phyloP scores from a whole-genome alignment of 2,113 vertebrate genomes.

The Callipepla californica region DNA sequence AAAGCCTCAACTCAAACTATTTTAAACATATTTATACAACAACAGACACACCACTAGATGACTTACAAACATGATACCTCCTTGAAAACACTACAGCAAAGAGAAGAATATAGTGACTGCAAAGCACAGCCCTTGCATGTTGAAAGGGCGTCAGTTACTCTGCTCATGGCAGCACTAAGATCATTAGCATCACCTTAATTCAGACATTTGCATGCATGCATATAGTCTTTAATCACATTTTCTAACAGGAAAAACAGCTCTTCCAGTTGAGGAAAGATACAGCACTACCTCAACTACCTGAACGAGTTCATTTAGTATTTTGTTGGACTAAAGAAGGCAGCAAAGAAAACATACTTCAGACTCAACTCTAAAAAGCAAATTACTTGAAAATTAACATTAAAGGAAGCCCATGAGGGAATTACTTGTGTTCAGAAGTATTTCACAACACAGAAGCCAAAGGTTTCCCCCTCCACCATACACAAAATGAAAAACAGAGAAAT shows the following conservation, averaged over 20 bases:
- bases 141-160: not conserved
- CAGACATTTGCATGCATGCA: not conserved
- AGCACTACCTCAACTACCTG: not conserved
- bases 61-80: not conserved
- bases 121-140: not conserved
- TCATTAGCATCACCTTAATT: not conserved
- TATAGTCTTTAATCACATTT: not conserved
- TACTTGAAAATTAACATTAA: not conserved
- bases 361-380: not conserved
- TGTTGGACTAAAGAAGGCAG: not conserved
- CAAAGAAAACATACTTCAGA: not conserved
- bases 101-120: not conserved
- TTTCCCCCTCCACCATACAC: not conserved
- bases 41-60: not conserved
- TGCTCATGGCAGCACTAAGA: not conserved
- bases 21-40: not conserved
- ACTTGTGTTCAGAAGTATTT: not conserved
- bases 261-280: not conserved
- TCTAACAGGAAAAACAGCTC: not conserved
- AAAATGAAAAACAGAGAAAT: not conserved
- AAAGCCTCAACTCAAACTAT: not conserved
- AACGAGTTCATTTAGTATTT: not conserved
- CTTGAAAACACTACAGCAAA: not conserved
- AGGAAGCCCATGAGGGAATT: not conserved
- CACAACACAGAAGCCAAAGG: not conserved